These are phyloP conservation scores for Drosophila tani DNA, from an alignment of 1,140 invertebrate genomes.

Conservation along the genomic window DNA sequence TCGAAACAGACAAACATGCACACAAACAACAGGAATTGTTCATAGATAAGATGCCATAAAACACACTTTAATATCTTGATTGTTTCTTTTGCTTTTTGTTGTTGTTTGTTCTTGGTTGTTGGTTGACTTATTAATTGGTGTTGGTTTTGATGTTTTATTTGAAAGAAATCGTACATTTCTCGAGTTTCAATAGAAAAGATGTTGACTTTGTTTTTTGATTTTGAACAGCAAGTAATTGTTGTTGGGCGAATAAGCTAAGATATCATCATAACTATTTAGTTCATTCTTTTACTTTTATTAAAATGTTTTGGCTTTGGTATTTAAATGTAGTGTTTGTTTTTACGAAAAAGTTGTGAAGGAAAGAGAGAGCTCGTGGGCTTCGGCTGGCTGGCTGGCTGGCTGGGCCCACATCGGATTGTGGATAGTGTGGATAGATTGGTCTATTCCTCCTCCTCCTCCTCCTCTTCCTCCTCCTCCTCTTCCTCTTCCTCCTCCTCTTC, in stretches of 20 bases:
- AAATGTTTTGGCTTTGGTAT: conserved; percentile 77
- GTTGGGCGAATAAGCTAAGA: conserved; percentile 80
- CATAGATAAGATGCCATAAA: conserved; percentile 70
- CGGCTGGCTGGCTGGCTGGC: no score
- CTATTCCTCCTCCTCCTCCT: conserved; percentile 88
- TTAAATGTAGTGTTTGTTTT: conserved; percentile 79
- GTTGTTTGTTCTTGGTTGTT: conserved; percentile 21
- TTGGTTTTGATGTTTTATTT: conserved; percentile 77
- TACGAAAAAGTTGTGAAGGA: conserved; percentile 73
- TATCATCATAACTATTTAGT: conserved; percentile 84
- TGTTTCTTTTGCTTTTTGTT: conserved; percentile 39
- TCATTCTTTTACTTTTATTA: conserved; percentile 84
- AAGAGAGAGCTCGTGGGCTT: conserved; percentile 29
- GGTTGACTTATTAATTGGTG: conserved; percentile 49
- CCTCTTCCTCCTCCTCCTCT: conserved; percentile 87
- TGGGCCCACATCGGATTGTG: conserved; percentile 12
- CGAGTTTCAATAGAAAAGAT: conserved; percentile 60
- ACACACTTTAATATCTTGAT: conserved; percentile 73
- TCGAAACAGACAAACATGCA: conserved; percentile 50
- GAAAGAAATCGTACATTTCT: conserved; percentile 78
- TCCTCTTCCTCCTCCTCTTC: conserved; percentile 89
- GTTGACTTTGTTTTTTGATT: conserved; percentile 29
- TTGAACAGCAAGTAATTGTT: conserved; percentile 44
- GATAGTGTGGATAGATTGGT: conserved; percentile 80
- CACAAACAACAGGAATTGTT: conserved; percentile 67